These are phyloP conservation scores for Nanorana parkeri DNA, from an alignment of 2,113 vertebrate genomes.

Conservation along the genomic window DNA sequence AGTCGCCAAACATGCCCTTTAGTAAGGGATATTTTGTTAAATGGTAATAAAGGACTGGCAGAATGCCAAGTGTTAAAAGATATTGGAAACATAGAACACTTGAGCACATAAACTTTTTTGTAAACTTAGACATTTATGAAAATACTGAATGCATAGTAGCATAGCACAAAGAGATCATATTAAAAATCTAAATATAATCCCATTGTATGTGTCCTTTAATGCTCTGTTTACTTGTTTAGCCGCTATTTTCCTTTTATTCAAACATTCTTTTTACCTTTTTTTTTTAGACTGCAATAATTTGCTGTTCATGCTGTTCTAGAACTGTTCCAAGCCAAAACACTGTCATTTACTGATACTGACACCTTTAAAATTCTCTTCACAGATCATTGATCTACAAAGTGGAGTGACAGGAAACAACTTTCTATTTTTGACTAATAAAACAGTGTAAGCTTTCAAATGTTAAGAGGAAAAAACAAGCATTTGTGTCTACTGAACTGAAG, in stretches of 20 bases:
- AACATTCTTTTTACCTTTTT: background rate
- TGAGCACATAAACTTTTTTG: too few species aligned
- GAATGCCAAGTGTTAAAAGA: too few species aligned
- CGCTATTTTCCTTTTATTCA: background rate
- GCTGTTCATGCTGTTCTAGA: slow-evolving; percentile 20
- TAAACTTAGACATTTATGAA: too few species aligned
- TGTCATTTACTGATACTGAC: slow-evolving; percentile 50
- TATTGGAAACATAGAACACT: too few species aligned
- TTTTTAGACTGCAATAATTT: slow-evolving; percentile 34
- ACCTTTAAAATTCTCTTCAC: slow-evolving; percentile 50
- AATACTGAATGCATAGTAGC: too few species aligned
- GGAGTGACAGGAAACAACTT: slow-evolving; percentile 23
- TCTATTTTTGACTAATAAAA: slow-evolving; percentile 28
- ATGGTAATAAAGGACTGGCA: too few species aligned
- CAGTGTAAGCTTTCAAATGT: slow-evolving; percentile 19
- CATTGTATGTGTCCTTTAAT: background rate
- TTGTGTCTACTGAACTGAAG: background rate
- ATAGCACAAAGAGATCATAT: too few species aligned
- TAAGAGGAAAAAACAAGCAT: background rate
- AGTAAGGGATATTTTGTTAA: too few species aligned
- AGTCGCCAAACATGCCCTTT: too few species aligned
- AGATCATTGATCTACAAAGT: slow-evolving; percentile 30
- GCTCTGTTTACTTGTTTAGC: background rate
- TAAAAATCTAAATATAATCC: too few species aligned
- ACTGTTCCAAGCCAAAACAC: slow-evolving; percentile 43